Evolutionary conservation across 2,113 vertebrate genomes (phyloP), one percentile per base, ranked within the genome.

Genomic region (Oreotrochilus melanogaster): DNA sequence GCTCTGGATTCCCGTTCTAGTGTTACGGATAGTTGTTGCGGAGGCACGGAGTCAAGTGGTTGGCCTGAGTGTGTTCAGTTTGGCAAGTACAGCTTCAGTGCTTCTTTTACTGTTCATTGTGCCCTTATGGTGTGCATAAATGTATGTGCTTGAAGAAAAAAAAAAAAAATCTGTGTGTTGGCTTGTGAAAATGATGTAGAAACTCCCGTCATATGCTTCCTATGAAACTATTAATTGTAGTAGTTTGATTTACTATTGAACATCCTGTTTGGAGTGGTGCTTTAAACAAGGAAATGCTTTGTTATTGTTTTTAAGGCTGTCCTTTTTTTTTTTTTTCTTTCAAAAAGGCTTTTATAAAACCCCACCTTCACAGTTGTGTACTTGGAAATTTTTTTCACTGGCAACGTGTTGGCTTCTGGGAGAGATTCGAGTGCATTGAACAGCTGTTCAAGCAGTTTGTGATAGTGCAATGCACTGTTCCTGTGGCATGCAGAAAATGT

Each of bases 21-120:
- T 99, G 98, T 98, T 99, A 92, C 98, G 99, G 98, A 99, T 99
- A 96, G 99, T 99, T 93, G 98, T 98, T 96, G 99, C 99, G 64
- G 98, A 98, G 92, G 97, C 97, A 96, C 95, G 97, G 97, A 98
- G 97, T 95, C 93, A 95, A 97, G 92, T 94, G 92, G 90, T 92
- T 97, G 97, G 95, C 94, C 97, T 96, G 96, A 96, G 95, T 94
- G 90, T 93, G 21, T 91, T 97, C 94, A 51, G 95, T 96, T 97
- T 98, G 99, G 99, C 99, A 99, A 97, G 99, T 99, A 99, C 96
- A 98, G 95, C 65, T 97, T 97, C 80, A 70, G 86, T 93, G 72
- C 84, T 97, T 96, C 79, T 86, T 84, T 85, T 86, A 58, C 58
- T 97, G 88, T 96, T 96, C 1, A 0, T 96, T 89, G 80, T 86